These are phyloP conservation scores for Xiphophorus maculatus DNA, from an alignment of 2,113 vertebrate genomes.

Conservation along the genomic window DNA sequence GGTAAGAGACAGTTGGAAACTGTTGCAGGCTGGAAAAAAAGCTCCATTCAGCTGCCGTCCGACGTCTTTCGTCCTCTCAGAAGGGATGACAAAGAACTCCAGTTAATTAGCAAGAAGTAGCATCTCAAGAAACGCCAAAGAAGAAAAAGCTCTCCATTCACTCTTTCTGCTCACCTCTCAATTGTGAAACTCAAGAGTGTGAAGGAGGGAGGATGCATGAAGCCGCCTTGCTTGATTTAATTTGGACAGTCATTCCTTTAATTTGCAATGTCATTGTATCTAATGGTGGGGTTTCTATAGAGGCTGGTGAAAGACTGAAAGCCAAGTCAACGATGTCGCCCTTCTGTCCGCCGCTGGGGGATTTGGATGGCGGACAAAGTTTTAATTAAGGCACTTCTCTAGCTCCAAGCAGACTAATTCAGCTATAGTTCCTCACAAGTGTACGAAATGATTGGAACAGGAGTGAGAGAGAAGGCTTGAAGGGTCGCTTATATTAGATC, in stretches of 20 bases:
- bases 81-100: conserved; percentile 76
- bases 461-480: conserved; percentile 52
- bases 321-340: conserved; percentile 76
- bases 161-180: conserved; percentile 59
- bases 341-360: conserved; percentile 60
- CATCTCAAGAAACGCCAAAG: conserved; percentile 73
- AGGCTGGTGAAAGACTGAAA: conserved; percentile 68
- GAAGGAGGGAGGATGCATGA: conserved; percentile 28
- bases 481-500: conserved; percentile 61
- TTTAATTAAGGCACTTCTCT: conserved; percentile 78
- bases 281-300: conserved; percentile 70
- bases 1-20: conserved; percentile 70
- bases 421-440: conserved; percentile 71
- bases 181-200: conserved; percentile 67
- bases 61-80: conserved; percentile 69
- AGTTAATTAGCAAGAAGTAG: conserved; percentile 83
- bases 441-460: conserved; percentile 66
- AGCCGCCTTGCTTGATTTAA: conserved; percentile 77
- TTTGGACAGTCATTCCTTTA: conserved; percentile 80
- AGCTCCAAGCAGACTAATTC: conserved; percentile 71
- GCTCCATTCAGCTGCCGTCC: conserved; percentile 57
- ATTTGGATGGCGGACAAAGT: conserved; percentile 66
- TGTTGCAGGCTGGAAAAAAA: conserved; percentile 62
- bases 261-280: conserved; percentile 80
- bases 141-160: conserved; percentile 71